Conservation (phyloP, 2,888 invertebrate species). For the Dioctria linearis region DNA sequence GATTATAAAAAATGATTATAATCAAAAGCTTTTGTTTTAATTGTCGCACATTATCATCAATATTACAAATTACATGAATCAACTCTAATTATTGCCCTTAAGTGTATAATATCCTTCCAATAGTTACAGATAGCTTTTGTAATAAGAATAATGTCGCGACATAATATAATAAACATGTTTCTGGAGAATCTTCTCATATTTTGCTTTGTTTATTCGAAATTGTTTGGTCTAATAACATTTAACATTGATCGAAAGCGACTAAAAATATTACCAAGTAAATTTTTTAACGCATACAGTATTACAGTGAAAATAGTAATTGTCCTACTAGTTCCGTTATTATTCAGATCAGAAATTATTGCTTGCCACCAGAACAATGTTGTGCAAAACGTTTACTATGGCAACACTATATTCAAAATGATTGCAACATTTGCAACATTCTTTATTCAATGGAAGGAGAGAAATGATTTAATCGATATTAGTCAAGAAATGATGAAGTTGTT, state of each 20-base stretch:
- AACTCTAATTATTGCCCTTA: too few species aligned
- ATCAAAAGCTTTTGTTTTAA: too few species aligned
- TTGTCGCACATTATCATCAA: too few species aligned
- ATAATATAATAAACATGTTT: too few species aligned
- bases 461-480: neutral
- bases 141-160: too few species aligned
- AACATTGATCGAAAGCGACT: neutral
- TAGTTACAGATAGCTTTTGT: too few species aligned
- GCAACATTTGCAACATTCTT: slow-evolving; percentile 23
- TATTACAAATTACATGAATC: too few species aligned
- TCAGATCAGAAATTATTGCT: neutral
- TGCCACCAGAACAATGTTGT: slow-evolving; percentile 9
- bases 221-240: slow-evolving; percentile 24
- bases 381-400: neutral
- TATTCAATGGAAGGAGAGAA: slow-evolving; percentile 14
- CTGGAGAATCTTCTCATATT: neutral
- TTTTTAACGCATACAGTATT: neutral
- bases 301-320: neutral
- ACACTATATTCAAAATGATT: slow-evolving; percentile 1
- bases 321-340: neutral
- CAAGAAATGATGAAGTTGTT: neutral
- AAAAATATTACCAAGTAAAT: neutral
- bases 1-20: too few species aligned
- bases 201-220: slow-evolving; percentile 11
- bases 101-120: too few species aligned